Percentiles rank a stretch among this genome's conserved stretches.
These are phyloP conservation scores for Clamator glandarius DNA, from an alignment of 2,797 vertebrate species.

Conservation along the genomic window DNA sequence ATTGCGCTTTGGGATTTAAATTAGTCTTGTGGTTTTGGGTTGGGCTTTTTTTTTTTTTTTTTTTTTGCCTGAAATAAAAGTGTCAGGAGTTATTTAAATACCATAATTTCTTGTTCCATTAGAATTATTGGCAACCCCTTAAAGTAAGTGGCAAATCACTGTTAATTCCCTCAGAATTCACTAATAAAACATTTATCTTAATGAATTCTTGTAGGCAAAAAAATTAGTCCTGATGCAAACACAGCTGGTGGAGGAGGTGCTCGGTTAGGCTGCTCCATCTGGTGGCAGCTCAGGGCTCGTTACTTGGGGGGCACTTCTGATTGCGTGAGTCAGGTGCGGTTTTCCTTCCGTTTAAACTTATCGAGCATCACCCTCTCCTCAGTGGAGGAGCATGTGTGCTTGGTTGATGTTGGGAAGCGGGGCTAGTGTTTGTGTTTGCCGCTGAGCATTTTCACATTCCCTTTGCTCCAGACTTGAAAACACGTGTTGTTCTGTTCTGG, in stretches of 20 bases:
- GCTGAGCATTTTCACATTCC: neutral
- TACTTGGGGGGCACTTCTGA: neutral
- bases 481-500: rapidly evolving
- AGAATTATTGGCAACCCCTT: neutral
- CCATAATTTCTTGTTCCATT: neutral
- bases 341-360: neutral
- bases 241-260: neutral
- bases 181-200: constrained; percentile 37
- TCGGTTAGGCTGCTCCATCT: neutral
- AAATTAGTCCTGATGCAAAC: neutral
- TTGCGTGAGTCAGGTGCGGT: neutral
- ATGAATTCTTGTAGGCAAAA: neutral
- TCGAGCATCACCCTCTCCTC: neutral
- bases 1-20: neutral
- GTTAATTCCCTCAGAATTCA: constrained; percentile 23
- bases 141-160: constrained; percentile 12
- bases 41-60: neutral
- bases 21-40: neutral
- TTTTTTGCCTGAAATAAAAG: neutral
- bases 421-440: neutral
- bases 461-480: rapidly evolving
- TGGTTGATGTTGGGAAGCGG: rapidly evolving
- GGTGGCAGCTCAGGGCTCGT: neutral
- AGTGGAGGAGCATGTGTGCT: rapidly evolving
- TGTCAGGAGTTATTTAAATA: neutral